Conservation (phyloP, 2,113 vertebrate species). For the Macquaria australasica region DNA sequence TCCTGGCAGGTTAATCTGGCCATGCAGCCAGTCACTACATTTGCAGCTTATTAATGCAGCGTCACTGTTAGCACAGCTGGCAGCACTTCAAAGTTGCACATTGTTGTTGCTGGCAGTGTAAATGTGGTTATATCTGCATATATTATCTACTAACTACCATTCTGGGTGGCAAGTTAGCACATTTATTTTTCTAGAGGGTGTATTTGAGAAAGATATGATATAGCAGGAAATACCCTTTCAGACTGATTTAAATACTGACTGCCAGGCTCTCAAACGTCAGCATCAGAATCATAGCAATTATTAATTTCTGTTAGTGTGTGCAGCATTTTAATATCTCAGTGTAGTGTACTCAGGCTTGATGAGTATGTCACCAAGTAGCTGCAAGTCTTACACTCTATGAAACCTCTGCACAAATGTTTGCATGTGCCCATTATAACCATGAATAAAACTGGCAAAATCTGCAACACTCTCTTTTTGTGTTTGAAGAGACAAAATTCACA, state of each 20-base stretch:
- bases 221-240: conserved; percentile 27
- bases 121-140: conserved; percentile 12
- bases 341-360: background rate
- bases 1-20: conserved; percentile 7
- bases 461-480: background rate
- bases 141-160: conserved; percentile 12
- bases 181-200: conserved; percentile 11
- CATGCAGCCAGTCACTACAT: conserved; percentile 23
- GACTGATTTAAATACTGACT: background rate
- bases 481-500: background rate
- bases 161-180: background rate
- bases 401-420: background rate
- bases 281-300: conserved; percentile 27
- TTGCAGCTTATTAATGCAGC: conserved; percentile 33
- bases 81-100: conserved; percentile 22
- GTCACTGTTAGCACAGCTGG: conserved; percentile 2
- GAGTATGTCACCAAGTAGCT: background rate
- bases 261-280: conserved; percentile 32
- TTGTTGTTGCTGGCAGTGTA: conserved; percentile 26
- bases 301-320: conserved; percentile 31
- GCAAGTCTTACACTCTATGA: background rate
- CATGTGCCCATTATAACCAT: too few relatives aligned
- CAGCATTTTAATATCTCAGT: conserved; percentile 17
- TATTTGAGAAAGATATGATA: conserved; percentile 40
- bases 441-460: background rate